phyloP scores from a whole-genome alignment of 2,797 vertebrate genomes.

The Catamblyrhynchus diadema region DNA sequence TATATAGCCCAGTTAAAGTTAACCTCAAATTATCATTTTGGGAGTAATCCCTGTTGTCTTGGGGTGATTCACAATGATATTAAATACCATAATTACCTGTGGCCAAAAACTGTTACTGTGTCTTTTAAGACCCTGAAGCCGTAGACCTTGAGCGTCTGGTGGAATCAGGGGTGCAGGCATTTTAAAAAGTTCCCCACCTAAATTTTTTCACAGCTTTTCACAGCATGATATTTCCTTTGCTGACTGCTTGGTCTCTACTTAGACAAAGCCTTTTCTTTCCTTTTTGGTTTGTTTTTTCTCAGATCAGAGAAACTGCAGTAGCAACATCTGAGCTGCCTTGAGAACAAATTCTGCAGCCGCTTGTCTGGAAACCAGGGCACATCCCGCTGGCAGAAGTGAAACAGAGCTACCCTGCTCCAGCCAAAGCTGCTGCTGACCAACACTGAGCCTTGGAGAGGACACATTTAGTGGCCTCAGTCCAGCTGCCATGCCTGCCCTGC shows the following conservation, averaged over 20 bases:
- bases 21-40: background rate
- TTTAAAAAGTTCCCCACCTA: background rate
- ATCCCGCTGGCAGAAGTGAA: accelerated
- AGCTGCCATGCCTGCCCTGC: background rate
- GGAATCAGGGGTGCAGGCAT: accelerated
- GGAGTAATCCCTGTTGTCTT: background rate
- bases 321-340: background rate
- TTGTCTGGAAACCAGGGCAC: accelerated
- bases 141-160: background rate
- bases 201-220: background rate
- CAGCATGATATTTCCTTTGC: accelerated
- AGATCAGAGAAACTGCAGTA: background rate
- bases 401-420: background rate
- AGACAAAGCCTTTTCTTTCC: background rate
- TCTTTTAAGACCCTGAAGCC: background rate
- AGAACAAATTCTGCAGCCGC: background rate
- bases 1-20: background rate
- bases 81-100: background rate
- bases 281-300: background rate
- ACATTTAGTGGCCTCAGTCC: background rate
- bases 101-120: background rate
- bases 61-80: background rate
- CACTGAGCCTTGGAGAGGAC: background rate
- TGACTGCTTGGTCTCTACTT: background rate
- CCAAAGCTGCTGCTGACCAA: too few relatives aligned